Evolutionary conservation across 2,113 vertebrate species (phyloP).

Genomic region (Illadopsis cleaveri): DNA sequence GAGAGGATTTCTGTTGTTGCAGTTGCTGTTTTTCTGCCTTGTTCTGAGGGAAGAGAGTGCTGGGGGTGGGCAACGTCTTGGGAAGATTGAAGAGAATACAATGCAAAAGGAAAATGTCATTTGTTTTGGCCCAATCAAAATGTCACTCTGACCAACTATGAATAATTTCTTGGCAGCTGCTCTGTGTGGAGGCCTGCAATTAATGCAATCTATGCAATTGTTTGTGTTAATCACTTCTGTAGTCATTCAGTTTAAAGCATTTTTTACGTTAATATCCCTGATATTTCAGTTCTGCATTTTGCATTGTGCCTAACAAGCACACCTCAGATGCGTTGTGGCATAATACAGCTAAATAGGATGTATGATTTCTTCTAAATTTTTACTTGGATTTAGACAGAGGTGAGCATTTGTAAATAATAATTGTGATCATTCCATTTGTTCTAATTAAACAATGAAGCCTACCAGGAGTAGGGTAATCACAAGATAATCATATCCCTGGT

Average conservation of each 20-base stretch:
- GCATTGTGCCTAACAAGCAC: neutral
- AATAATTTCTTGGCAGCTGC: conserved; percentile 44
- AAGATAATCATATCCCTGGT: conserved; percentile 68
- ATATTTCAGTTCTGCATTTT: neutral
- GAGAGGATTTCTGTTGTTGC: neutral
- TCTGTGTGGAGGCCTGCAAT: conserved; percentile 23
- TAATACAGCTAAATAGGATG: neutral
- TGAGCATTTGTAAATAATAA: conserved; percentile 69
- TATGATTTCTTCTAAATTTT: conserved; percentile 6
- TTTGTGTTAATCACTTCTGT: conserved; percentile 48
- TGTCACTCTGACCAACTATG: conserved; percentile 44
- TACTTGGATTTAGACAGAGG: conserved; percentile 37
- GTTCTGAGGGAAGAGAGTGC: neutral
- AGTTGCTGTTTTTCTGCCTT: neutral
- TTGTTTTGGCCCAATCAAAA: conserved; percentile 47
- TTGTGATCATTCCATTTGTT: conserved; percentile 69
- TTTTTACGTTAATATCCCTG: neutral
- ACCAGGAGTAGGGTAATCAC: conserved; percentile 63
- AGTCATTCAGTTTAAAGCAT: neutral
- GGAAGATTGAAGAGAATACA: conserved; percentile 25
- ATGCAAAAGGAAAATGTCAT: conserved; percentile 40
- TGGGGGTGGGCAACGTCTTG: neutral
- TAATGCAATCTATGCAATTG: conserved; percentile 35
- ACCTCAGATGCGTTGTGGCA: neutral
- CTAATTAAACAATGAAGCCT: conserved; percentile 76